Evolutionary conservation across 2,888 invertebrate genomes (phyloP).

Genomic region (Autographa pulchrina): DNA sequence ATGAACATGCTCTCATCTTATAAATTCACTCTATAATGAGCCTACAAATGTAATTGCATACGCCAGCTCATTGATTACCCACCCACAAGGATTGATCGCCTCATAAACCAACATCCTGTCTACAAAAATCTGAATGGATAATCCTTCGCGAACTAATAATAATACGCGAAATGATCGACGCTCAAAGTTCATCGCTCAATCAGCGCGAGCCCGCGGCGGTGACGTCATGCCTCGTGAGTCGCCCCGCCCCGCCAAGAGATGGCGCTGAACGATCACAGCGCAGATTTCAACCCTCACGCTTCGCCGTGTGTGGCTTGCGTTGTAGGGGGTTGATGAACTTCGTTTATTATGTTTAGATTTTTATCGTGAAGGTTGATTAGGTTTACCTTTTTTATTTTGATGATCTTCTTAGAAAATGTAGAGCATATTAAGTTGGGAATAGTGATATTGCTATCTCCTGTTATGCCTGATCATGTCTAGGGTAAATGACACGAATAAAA

Average conservation of each 20-base stretch:
- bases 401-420: background rate
- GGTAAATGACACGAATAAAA: background rate
- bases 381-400: constrained; percentile 10
- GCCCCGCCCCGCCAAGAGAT: constrained; percentile 83
- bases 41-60: constrained; percentile 3
- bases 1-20: background rate
- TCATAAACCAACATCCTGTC: constrained; percentile 71
- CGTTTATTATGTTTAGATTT: constrained; percentile 21
- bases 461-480: background rate
- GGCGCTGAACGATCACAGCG: constrained; percentile 79
- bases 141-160: constrained; percentile 80
- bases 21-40: background rate
- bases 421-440: background rate
- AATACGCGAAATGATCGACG: constrained; percentile 83
- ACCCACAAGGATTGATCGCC: constrained; percentile 41
- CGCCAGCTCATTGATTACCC: constrained; percentile 23
- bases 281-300: constrained; percentile 63
- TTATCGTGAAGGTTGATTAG: constrained; percentile 24
- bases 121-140: constrained; percentile 81
- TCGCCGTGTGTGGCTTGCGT: constrained; percentile 73
- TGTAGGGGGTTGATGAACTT: constrained; percentile 61
- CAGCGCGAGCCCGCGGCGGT: constrained; percentile 76
- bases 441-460: background rate
- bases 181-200: constrained; percentile 87
- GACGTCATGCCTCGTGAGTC: constrained; percentile 84